Evolutionary conservation across 1,140 invertebrate species (phyloP).

Genomic region (Ceratosolen fusciceps): DNA sequence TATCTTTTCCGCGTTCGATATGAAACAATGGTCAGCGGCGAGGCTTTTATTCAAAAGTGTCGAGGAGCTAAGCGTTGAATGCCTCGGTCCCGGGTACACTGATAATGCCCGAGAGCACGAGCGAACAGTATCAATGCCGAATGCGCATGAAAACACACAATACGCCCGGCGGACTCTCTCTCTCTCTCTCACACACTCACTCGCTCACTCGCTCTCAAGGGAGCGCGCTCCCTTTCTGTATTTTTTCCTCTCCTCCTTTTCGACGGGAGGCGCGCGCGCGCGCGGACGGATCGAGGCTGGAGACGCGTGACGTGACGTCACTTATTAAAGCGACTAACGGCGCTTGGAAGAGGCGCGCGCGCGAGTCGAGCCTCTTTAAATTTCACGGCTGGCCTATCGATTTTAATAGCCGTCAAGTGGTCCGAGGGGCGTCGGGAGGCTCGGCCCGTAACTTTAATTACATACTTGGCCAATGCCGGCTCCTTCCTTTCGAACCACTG

Average conservation of each 20-base stretch:
- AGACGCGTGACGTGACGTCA: constrained; percentile 7
- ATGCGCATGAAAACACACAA: too few relatives aligned
- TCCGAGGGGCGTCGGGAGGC: background rate
- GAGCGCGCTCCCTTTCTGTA: too few relatives aligned
- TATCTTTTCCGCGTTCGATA: too few relatives aligned
- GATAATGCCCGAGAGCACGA: constrained; percentile 28
- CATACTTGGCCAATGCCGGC: background rate
- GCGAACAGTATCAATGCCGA: constrained; percentile 18
- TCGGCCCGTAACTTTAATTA: background rate
- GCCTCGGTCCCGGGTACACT: background rate
- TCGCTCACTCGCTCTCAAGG: too few relatives aligned
- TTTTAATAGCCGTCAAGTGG: constrained; percentile 3
- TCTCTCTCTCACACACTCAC: too few relatives aligned
- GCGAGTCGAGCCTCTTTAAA: background rate
- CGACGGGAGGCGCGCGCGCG: background rate
- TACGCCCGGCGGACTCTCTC: too few relatives aligned
- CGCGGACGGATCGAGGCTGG: background rate
- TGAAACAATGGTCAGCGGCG: too few relatives aligned
- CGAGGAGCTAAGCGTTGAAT: background rate
- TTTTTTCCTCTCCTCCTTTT: too few relatives aligned
- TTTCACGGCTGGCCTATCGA: background rate
- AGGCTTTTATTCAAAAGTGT: too few relatives aligned
- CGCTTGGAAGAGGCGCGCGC: background rate
- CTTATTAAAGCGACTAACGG: constrained; percentile 22
- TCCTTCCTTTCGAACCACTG: background rate